Percentiles rank a stretch among this genome's conserved stretches.
Evolutionary conservation across 2,888 invertebrate species (phyloP).

Genomic region (Drosophila neotestacea): DNA sequence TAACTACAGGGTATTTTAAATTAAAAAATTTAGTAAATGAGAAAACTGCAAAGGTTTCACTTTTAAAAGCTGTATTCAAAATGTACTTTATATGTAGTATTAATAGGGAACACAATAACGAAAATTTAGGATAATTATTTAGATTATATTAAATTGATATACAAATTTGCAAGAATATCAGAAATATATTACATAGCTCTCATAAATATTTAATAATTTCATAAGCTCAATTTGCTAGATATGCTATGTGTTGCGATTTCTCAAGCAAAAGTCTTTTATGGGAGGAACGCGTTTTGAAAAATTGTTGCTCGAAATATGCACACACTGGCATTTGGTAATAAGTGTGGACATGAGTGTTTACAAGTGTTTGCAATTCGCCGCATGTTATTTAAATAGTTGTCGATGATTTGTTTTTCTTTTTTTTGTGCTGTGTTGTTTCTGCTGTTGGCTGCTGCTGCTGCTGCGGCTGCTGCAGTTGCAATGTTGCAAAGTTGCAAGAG

Average conservation of each 20-base stretch:
- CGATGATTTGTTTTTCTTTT: constrained; percentile 9
- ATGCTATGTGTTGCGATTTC: background rate
- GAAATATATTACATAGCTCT: too few species aligned
- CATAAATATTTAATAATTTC: background rate
- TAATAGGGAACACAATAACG: too few species aligned
- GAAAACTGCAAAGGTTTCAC: too few species aligned
- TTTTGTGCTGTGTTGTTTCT: background rate
- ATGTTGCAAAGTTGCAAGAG: constrained; percentile 5
- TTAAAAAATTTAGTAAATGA: too few species aligned
- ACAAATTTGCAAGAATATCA: too few species aligned
- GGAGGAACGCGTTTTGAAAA: background rate
- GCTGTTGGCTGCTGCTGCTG: background rate
- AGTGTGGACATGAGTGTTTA: constrained; percentile 14
- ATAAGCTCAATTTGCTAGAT: background rate
- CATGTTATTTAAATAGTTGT: constrained; percentile 41
- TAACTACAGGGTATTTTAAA: too few species aligned
- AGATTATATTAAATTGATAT: too few species aligned
- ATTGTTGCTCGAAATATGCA: constrained; percentile 15
- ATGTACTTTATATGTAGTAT: too few species aligned
- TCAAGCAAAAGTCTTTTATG: background rate
- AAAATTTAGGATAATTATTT: too few species aligned
- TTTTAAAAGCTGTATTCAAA: too few species aligned
- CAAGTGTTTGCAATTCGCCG: constrained; percentile 31
- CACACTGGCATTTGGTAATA: constrained; percentile 28
- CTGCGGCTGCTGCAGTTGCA: constrained; percentile 10